Conservation (phyloP, 2,113 vertebrate species). For the Mastomys natalensis region DNA sequence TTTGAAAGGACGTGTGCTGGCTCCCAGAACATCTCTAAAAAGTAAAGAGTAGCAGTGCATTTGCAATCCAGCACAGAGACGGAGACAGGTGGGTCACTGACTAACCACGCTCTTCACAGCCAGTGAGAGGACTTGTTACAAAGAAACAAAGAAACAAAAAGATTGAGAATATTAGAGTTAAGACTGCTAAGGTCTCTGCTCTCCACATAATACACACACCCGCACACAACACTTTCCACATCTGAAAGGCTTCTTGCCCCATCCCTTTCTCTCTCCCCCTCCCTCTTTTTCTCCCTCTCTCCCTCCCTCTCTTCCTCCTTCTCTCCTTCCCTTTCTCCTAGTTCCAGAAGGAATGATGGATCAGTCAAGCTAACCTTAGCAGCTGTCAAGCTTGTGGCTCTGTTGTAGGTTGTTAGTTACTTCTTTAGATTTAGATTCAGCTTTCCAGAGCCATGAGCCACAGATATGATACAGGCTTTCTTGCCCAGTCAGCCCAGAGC, state of each 20-base stretch:
- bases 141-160: background rate
- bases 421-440: constrained; percentile 40
- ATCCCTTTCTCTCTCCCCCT: background rate
- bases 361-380: background rate
- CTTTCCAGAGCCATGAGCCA: background rate
- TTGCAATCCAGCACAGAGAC: background rate
- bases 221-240: background rate
- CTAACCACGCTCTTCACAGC: background rate
- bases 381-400: background rate
- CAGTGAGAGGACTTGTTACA: background rate
- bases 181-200: background rate
- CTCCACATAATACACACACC: background rate
- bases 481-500: background rate
- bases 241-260: background rate
- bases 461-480: background rate
- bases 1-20: too few relatives aligned
- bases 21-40: background rate
- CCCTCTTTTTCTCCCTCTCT: background rate
- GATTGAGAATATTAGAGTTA: background rate
- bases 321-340: background rate
- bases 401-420: background rate
- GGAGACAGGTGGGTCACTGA: background rate
- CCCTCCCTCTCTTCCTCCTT: too few relatives aligned
- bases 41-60: too few relatives aligned
- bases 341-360: background rate